Conservation (phyloP, 1,140 invertebrate species). For the Elymnias hypermnestra region DNA sequence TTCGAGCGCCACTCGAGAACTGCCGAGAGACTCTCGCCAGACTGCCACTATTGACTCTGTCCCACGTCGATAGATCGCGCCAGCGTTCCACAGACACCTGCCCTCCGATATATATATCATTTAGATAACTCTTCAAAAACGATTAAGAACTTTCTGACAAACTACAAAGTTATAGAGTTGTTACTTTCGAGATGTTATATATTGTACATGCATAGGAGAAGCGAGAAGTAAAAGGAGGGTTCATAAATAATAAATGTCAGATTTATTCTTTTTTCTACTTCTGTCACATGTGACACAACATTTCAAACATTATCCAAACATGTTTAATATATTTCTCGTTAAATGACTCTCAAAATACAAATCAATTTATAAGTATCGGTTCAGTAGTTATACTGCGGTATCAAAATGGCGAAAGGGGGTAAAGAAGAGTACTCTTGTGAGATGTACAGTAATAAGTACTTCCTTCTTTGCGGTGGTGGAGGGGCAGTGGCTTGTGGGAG, state of each 20-base stretch:
- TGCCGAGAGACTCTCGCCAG: too few relatives aligned
- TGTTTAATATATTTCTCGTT: background rate
- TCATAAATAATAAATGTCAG: background rate
- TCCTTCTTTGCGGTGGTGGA: slow-evolving; percentile 84
- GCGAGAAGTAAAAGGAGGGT: background rate
- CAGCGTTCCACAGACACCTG: too few relatives aligned
- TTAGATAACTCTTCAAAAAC: too few relatives aligned
- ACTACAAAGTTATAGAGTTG: too few relatives aligned
- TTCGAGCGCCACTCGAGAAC: too few relatives aligned
- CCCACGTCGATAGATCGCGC: too few relatives aligned
- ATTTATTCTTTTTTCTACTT: background rate
- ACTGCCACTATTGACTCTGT: too few relatives aligned
- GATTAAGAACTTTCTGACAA: too few relatives aligned
- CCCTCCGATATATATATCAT: too few relatives aligned
- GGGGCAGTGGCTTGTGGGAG: slow-evolving; percentile 88
- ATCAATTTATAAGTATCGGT: background rate
- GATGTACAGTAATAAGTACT: slow-evolving; percentile 80
- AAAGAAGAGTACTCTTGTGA: slow-evolving; percentile 46
- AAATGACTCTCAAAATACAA: background rate
- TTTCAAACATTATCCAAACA: background rate
- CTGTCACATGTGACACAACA: background rate
- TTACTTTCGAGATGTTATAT: too few relatives aligned
- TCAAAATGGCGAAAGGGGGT: slow-evolving; percentile 37
- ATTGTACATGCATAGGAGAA: too few relatives aligned
- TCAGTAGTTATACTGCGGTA: background rate